Evolutionary conservation across 1,140 invertebrate species (phyloP).

Genomic region (Megalopta genalis): DNA sequence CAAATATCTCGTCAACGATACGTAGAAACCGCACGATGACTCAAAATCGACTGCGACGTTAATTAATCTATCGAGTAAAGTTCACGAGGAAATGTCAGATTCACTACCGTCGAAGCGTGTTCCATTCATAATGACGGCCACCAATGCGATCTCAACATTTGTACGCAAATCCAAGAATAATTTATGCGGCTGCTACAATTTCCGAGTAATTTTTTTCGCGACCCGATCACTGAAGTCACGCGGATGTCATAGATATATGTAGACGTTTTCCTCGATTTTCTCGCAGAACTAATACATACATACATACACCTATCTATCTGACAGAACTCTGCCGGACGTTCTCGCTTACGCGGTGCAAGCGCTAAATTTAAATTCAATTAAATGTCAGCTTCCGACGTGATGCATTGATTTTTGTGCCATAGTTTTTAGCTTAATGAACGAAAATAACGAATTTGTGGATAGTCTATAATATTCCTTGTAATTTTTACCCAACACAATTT

Average conservation of each 20-base stretch:
- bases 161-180: neutral
- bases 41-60: slow-evolving; percentile 8
- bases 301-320: neutral
- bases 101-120: neutral
- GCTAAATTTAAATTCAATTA: slow-evolving; percentile 48
- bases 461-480: too few species aligned
- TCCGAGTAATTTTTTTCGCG: neutral
- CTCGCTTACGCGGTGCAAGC: neutral
- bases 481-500: too few species aligned
- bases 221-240: slow-evolving; percentile 35
- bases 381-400: neutral
- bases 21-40: neutral
- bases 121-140: neutral
- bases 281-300: neutral
- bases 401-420: neutral
- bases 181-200: neutral
- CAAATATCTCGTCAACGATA: neutral
- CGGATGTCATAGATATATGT: slow-evolving; percentile 24
- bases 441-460: too few species aligned
- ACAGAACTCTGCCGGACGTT: slow-evolving; percentile 20
- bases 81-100: slow-evolving; percentile 18
- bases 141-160: neutral
- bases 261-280: slow-evolving; percentile 27
- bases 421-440: too few species aligned
- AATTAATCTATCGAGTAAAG: slow-evolving; percentile 11